Conservation (phyloP, 1,140 invertebrate species). For the Argopecten irradians region DNA sequence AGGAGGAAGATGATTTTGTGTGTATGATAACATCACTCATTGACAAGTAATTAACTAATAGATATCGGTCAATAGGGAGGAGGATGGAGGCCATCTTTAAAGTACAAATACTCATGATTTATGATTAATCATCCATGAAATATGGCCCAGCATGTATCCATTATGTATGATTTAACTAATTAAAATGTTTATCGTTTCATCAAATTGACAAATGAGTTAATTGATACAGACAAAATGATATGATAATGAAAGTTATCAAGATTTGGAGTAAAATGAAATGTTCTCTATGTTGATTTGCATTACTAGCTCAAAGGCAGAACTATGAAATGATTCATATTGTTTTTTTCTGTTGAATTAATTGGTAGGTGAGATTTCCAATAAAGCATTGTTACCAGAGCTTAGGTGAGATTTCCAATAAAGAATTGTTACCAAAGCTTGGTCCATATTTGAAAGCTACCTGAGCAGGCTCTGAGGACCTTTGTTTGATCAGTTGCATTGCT, state of each 20-base stretch:
- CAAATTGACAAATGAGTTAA: background rate
- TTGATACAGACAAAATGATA: background rate
- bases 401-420: too few relatives aligned
- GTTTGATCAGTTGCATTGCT: too few relatives aligned
- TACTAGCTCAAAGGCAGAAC: too few relatives aligned
- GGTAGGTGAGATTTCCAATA: too few relatives aligned
- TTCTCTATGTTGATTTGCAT: too few relatives aligned
- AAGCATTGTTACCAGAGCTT: too few relatives aligned
- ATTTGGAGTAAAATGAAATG: too few relatives aligned
- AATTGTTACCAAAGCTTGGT: too few relatives aligned
- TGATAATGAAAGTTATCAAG: background rate
- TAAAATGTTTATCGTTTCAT: background rate
- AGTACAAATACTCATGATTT: background rate
- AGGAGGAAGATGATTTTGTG: background rate
- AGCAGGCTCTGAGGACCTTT: too few relatives aligned
- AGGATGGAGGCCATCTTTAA: background rate
- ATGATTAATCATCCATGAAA: background rate
- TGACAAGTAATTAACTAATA: background rate
- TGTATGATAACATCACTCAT: background rate
- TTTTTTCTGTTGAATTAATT: too few relatives aligned
- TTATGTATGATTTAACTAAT: constrained; percentile 18
- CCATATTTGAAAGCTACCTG: too few relatives aligned
- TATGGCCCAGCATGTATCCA: background rate
- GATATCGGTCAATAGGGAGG: background rate
- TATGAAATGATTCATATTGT: too few relatives aligned